Conservation (phyloP, 2,888 invertebrate species). For the Stictocephala bisonia region DNA sequence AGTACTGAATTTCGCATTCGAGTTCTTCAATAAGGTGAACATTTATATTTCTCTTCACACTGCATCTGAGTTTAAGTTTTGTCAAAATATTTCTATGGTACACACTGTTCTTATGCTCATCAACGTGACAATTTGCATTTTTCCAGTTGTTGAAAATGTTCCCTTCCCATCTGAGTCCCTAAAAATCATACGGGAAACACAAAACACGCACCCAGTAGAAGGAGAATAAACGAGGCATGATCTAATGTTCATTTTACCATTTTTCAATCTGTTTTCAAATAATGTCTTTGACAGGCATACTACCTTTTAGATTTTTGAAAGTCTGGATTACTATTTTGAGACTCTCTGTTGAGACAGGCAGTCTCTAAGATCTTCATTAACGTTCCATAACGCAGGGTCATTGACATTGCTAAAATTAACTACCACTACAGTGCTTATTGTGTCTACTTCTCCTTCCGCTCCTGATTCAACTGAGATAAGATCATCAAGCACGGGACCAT, state of each 20-base stretch:
- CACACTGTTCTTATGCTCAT: conserved; percentile 26
- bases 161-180: conserved; percentile 22
- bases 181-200: conserved; percentile 35
- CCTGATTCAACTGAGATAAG: conserved; percentile 24
- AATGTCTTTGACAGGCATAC: conserved; percentile 27
- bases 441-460: conserved; percentile 25
- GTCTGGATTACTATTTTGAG: conserved; percentile 16
- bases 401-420: conserved; percentile 14
- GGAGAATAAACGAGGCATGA: conserved; percentile 20
- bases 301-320: conserved; percentile 24
- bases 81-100: conserved; percentile 15
- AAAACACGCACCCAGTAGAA: conserved; percentile 30
- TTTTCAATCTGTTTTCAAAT: conserved; percentile 13
- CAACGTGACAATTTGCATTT: conserved; percentile 21
- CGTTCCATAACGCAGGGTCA: conserved; percentile 12
- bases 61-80: conserved; percentile 14
- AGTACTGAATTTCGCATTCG: conserved; percentile 3
- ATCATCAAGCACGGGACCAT: background rate
- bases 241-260: conserved; percentile 25
- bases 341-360: conserved; percentile 7
- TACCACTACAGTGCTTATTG: conserved; percentile 1
- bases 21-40: conserved; percentile 26
- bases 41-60: background rate
- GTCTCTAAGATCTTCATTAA: conserved; percentile 24
- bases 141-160: conserved; percentile 33